Conservation (phyloP, 53 echinoderm and acorn worm species). For the Luidia sarsii region DNA sequence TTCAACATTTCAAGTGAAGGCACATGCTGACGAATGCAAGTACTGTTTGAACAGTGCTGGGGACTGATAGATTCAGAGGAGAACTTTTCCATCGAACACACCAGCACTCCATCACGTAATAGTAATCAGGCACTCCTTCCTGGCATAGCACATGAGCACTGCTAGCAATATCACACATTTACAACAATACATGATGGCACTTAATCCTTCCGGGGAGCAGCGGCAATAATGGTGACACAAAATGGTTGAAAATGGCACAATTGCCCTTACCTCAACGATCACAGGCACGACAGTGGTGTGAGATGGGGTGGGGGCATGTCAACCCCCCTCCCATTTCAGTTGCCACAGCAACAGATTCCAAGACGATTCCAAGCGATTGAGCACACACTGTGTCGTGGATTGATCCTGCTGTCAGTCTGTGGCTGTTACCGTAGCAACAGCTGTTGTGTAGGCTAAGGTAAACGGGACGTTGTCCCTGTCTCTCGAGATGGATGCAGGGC, state of each 20-base stretch:
- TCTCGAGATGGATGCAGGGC: no score
- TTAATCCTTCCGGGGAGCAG: not conserved
- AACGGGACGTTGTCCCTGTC: no score
- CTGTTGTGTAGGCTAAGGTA: no score
- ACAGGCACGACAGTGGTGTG: not conserved
- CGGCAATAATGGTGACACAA: conserved; percentile 30
- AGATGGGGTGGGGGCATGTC: not conserved
- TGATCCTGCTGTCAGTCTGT: no score
- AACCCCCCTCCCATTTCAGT: not conserved
- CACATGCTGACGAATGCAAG: conserved; percentile 26
- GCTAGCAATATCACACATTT: not conserved
- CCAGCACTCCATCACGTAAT: no score
- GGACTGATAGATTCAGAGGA: no score
- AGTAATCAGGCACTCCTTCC: no score
- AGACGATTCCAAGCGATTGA: no score
- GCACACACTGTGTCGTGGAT: no score
- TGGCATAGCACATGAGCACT: not conserved
- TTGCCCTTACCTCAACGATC: conserved; percentile 11
- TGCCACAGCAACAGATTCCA: conserved; percentile 5
- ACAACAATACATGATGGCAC: not conserved
- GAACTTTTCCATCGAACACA: no score
- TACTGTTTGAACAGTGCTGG: conserved; percentile 2
- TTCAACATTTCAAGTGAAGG: conserved; percentile 11
- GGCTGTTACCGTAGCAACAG: no score
- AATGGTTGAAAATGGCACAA: conserved; percentile 40